Evolutionary conservation across 2,797 vertebrate species (phyloP).

Genomic region (Oreortyx pictus): DNA sequence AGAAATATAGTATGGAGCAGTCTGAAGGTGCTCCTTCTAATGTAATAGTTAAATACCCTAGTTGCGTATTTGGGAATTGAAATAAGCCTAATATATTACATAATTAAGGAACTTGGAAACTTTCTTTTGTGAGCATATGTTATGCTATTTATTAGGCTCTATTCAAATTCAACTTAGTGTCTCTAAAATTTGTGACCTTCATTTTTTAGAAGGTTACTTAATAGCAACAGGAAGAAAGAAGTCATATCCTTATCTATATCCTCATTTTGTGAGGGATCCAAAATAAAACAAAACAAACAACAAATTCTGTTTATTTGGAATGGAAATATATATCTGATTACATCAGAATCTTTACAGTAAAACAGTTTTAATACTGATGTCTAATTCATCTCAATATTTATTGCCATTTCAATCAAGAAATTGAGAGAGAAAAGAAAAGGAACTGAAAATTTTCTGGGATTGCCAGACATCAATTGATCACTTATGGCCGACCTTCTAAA

Average conservation of each 20-base stretch:
- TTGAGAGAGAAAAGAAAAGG: neutral
- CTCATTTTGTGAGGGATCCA: conserved; percentile 14
- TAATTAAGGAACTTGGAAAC: neutral
- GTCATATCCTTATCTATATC: conserved; percentile 25
- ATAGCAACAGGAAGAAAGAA: neutral
- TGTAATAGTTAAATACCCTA: neutral
- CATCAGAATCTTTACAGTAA: neutral
- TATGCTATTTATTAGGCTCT: neutral
- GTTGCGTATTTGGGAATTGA: neutral
- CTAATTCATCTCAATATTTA: neutral
- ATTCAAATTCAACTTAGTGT: neutral
- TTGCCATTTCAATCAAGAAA: neutral
- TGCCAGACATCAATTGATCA: neutral
- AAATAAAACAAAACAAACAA: neutral
- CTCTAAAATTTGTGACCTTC: conserved; percentile 42
- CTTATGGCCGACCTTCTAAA: neutral
- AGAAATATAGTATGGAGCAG: neutral
- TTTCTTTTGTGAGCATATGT: neutral
- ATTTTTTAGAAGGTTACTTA: conserved; percentile 55
- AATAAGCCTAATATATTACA: neutral
- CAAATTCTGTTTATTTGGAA: neutral
- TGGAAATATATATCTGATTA: neutral
- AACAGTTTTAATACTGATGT: neutral
- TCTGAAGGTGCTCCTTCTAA: neutral
- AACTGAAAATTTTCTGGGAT: fast-evolving